Conservation (phyloP, 2,113 vertebrate species). For the Embiotoca jacksoni region DNA sequence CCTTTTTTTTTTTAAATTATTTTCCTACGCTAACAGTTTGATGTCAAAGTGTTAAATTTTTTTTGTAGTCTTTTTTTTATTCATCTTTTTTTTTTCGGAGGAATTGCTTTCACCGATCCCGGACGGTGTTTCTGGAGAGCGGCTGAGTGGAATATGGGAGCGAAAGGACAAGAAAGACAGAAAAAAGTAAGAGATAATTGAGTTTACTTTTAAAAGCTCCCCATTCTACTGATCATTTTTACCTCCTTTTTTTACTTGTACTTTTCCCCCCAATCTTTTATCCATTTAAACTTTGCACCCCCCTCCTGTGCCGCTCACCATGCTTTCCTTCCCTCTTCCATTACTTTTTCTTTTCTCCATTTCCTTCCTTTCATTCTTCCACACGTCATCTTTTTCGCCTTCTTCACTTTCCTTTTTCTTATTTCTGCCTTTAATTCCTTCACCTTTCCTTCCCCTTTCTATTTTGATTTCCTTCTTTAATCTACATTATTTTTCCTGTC, state of each 20-base stretch:
- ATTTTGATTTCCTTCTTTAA: slow-evolving; percentile 30
- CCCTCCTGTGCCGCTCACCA: neutral
- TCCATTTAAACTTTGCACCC: slow-evolving; percentile 6
- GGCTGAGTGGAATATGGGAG: slow-evolving; percentile 70
- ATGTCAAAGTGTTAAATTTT: neutral
- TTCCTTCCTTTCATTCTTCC: slow-evolving; percentile 10
- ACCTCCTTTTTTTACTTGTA: slow-evolving; percentile 1
- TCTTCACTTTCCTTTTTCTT: slow-evolving; percentile 7
- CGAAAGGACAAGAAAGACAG: slow-evolving; percentile 43
- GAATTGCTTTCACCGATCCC: slow-evolving; percentile 22
- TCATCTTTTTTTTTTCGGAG: slow-evolving; percentile 27
- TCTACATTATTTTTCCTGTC: slow-evolving; percentile 19
- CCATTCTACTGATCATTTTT: neutral
- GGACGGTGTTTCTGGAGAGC: slow-evolving; percentile 44
- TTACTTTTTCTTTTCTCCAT: neutral
- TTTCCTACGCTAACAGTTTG: slow-evolving; percentile 21
- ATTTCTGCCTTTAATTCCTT: neutral
- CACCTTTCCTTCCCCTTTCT: neutral
- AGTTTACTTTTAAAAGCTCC: slow-evolving; percentile 14
- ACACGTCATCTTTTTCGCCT: neutral
- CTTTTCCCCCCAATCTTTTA: neutral
- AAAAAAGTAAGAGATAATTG: slow-evolving; percentile 59
- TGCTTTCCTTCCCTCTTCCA: neutral
- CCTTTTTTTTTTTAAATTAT: slow-evolving; percentile 9
- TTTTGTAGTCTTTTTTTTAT: slow-evolving; percentile 9